Base-by-base conservation (phyloP, 2,113 vertebrate species). In the Dipodomys spectabilis region DNA sequence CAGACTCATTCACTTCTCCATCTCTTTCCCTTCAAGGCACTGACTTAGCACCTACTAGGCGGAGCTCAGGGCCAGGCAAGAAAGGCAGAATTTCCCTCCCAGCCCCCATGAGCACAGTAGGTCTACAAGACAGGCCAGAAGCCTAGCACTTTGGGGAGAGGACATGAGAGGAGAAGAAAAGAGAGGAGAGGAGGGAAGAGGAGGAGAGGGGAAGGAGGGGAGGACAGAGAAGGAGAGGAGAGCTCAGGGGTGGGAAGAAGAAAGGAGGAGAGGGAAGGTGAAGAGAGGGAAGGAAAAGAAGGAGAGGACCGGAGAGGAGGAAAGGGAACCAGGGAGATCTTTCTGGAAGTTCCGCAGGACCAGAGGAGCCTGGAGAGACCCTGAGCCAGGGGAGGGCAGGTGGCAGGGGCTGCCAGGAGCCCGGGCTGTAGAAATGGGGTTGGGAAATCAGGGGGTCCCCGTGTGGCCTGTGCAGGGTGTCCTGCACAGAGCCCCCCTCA, bases 391-490 rank as follows among this genome's bases (percentile, higher is more conserved):
- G 80, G 7, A 53, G 68, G 12, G n/a, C 22, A 53, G 75, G 79
- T 27, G 22, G 27, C 53, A 6, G 18, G 28, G 2, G 16, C 53
- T 11, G 27, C 27, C 3, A 3, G 32, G 69, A 28, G 32, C 18
- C 3, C 0, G 10, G 57, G 27, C 9, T 27, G 28, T 13, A 5
- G 53, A 23, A 16, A 2, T 0, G 0, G 28, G 1, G 69, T 25
- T 27, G 7, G 44, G 1, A 44, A 72, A 27, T 2, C 22, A 6
- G 69, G 35, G n/a, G 72, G 30, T 16, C 15, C 27, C 0, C 8
- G 9, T 13, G 19, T 18, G 19, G 25, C 30, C 5, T 4, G 28
- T 10, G 0, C 0, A 7, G 49, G 45, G 1, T 10, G 11, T 0
- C 0, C 67, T 7, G 12, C 60, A 77, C 74, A 60, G 23, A 62